phyloP scores from a whole-genome alignment of 2,888 invertebrate genomes.

The Volucella zonaria region DNA sequence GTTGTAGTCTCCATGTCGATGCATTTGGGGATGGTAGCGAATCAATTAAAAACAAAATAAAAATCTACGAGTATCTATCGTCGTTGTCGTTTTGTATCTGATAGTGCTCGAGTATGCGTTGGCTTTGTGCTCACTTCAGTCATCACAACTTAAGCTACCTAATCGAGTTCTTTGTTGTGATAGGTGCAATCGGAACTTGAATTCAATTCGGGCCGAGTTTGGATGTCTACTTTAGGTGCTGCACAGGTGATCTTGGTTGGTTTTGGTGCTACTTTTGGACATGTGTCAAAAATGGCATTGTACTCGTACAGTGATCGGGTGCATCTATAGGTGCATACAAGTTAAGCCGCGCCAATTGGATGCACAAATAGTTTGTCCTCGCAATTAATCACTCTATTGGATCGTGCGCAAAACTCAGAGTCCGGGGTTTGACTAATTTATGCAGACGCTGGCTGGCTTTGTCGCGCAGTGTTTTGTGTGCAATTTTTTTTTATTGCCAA shows the following conservation, averaged over 20 bases:
- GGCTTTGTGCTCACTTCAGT: no score
- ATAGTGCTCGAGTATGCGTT: conserved; percentile 4
- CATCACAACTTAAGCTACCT: conserved; percentile 38
- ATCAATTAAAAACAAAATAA: conserved; percentile 59
- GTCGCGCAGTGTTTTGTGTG: conserved; percentile 33
- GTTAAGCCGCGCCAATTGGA: not conserved
- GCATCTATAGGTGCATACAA: conserved; percentile 14
- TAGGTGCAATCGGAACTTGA: conserved; percentile 13
- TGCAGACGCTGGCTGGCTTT: conserved; percentile 50
- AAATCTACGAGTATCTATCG: no score
- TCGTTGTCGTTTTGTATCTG: conserved; percentile 16
- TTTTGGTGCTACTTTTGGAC: conserved; percentile 44
- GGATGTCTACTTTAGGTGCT: conserved; percentile 63
- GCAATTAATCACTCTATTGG: conserved; percentile 67
- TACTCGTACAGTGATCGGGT: conserved; percentile 45
- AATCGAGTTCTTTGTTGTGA: conserved; percentile 65
- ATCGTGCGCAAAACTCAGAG: conserved; percentile 31
- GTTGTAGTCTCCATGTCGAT: conserved; percentile 38
- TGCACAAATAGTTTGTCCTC: conserved; percentile 49
- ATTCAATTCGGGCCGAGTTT: conserved; percentile 28
- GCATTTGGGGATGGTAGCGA: conserved; percentile 68
- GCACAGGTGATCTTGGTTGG: conserved; percentile 45
- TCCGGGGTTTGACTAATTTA: conserved; percentile 64
- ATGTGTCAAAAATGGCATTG: conserved; percentile 53
- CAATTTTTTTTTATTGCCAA: conserved; percentile 37